A percentile compares a stretch with the other conserved stretches of the same genome.
Conservation (phyloP, 2,797 vertebrate species). For the Kryptopterus vitreolus region DNA sequence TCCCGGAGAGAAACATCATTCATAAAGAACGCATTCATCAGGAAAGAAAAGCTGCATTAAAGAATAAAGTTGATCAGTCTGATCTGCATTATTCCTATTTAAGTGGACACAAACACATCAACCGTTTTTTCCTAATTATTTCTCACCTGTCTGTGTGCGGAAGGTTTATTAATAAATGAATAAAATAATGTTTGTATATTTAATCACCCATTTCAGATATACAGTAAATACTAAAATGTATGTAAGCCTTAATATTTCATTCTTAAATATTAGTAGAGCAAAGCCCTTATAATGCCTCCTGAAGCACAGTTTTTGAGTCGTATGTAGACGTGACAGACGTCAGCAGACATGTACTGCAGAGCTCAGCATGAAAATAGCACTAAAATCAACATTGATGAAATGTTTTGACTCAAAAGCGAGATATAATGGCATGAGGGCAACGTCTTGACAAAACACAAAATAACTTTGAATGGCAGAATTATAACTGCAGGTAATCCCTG, state of each 20-base stretch:
- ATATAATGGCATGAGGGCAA: not conserved
- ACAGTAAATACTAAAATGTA: not conserved
- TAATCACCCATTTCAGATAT: not conserved
- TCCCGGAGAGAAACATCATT: not conserved
- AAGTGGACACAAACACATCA: not conserved
- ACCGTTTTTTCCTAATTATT: not conserved
- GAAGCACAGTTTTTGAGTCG: not conserved
- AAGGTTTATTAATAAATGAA: not conserved
- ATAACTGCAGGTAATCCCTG: no score
- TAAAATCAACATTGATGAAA: not conserved
- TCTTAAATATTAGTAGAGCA: not conserved
- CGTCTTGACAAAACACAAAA: not conserved
- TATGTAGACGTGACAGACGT: not conserved
- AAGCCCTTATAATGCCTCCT: conserved; percentile 8
- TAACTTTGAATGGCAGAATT: not conserved
- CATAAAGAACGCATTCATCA: not conserved
- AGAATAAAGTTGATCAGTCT: not conserved
- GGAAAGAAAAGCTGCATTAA: not conserved
- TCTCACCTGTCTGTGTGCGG: not conserved
- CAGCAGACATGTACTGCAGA: conserved; percentile 25
- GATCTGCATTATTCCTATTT: not conserved
- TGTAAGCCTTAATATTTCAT: not conserved
- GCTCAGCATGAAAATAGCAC: not conserved
- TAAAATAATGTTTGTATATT: not conserved
- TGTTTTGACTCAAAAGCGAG: not conserved